Conservation (phyloP, 2,797 vertebrate genomes). For the Smutsia gigantea region DNA sequence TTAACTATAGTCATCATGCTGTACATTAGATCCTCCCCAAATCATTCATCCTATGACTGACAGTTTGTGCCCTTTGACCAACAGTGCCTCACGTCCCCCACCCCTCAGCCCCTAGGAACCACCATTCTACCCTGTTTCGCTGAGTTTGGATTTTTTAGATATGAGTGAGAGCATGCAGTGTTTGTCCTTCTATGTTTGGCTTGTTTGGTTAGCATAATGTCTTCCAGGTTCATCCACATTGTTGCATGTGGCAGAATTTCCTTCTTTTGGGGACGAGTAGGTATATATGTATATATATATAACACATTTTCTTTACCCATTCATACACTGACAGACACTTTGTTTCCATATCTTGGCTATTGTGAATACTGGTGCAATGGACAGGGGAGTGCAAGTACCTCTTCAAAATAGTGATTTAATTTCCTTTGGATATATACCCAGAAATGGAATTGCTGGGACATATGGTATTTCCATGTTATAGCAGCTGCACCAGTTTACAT, state of each 20-base stretch:
- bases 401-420: not conserved
- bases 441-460: no score
- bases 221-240: not conserved
- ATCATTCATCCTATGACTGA: not conserved
- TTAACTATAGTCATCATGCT: not conserved
- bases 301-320: not conserved
- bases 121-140: not conserved
- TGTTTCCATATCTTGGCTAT: no score
- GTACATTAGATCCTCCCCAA: no score
- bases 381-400: no score
- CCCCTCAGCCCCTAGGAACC: not conserved
- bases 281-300: not conserved
- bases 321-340: not conserved
- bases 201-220: not conserved
- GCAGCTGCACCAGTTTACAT: not conserved
- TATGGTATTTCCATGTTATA: not conserved
- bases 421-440: not conserved
- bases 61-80: not conserved
- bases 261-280: not conserved
- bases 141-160: not conserved
- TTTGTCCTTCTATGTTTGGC: not conserved
- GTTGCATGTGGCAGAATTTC: not conserved
- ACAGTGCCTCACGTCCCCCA: no score
- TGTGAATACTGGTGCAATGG: no score
- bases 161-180: not conserved